phyloP scores from a whole-genome alignment of 2,797 vertebrate genomes.

The Sitta carolinensis region DNA sequence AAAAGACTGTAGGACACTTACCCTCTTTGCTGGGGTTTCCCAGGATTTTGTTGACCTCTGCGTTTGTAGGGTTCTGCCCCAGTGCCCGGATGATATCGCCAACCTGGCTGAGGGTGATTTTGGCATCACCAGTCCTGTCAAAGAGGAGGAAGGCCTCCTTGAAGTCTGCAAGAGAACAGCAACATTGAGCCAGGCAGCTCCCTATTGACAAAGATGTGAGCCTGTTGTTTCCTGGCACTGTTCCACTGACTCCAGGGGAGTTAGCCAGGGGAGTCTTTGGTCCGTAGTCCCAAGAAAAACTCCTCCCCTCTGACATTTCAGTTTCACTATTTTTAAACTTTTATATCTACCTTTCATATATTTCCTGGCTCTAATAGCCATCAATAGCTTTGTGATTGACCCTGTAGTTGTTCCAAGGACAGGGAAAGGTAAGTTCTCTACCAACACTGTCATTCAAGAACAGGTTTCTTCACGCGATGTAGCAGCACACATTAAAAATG shows the following conservation, averaged over 20 bases:
- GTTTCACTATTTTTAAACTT: conserved; percentile 51
- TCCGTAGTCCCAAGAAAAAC: background rate
- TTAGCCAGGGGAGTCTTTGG: conserved; percentile 8
- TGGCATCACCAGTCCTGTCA: conserved; percentile 94
- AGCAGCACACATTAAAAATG: background rate
- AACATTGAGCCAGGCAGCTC: background rate
- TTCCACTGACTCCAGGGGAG: background rate
- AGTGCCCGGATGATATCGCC: conserved; percentile 95
- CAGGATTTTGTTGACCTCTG: conserved; percentile 85
- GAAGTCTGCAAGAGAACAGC: conserved; percentile 85
- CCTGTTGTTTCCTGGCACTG: background rate
- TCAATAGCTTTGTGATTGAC: background rate
- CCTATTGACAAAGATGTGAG: background rate
- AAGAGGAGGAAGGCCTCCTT: conserved; percentile 99
- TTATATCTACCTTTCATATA: background rate
- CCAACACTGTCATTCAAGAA: background rate
- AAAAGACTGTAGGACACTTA: conserved; percentile 32
- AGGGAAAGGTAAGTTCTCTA: background rate
- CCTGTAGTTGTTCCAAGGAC: background rate
- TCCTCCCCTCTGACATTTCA: conserved; percentile 33
- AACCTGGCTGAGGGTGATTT: conserved; percentile 90
- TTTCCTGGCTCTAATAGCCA: background rate
- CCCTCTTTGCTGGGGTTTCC: conserved; percentile 90
- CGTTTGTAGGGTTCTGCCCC: conserved; percentile 98
- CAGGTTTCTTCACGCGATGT: background rate